Evolutionary conservation across 2,797 vertebrate species (phyloP).

Genomic region (Antrozous pallidus): DNA sequence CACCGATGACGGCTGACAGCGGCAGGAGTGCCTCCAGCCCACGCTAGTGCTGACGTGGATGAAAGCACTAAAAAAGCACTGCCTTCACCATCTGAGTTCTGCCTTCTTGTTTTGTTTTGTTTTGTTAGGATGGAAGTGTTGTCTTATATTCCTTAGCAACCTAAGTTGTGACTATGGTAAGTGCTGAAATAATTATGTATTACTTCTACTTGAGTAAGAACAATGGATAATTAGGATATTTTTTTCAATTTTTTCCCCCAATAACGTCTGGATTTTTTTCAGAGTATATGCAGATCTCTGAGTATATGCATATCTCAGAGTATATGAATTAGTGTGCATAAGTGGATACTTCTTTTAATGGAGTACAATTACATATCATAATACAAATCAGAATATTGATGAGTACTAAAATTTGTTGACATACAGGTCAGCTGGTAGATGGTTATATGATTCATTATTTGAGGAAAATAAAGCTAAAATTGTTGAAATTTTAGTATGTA

Average conservation of each 20-base stretch:
- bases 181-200: constrained; percentile 21
- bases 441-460: background rate
- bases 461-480: constrained; percentile 21
- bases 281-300: background rate
- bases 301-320: background rate
- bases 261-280: background rate
- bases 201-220: background rate
- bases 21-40: background rate
- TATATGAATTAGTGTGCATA: background rate
- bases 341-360: background rate
- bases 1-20: background rate
- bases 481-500: background rate
- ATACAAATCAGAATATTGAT: background rate
- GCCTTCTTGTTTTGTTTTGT: background rate
- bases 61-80: background rate
- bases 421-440: background rate
- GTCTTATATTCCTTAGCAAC: background rate
- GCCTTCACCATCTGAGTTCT: background rate
- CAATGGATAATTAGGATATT: background rate
- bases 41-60: background rate
- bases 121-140: background rate
- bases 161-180: background rate
- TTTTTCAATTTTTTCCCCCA: background rate
- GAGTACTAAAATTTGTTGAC: background rate
- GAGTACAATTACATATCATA: background rate